These are phyloP conservation scores for Jordanella pulchra DNA, from an alignment of 2,797 vertebrate genomes.

Conservation along the genomic window DNA sequence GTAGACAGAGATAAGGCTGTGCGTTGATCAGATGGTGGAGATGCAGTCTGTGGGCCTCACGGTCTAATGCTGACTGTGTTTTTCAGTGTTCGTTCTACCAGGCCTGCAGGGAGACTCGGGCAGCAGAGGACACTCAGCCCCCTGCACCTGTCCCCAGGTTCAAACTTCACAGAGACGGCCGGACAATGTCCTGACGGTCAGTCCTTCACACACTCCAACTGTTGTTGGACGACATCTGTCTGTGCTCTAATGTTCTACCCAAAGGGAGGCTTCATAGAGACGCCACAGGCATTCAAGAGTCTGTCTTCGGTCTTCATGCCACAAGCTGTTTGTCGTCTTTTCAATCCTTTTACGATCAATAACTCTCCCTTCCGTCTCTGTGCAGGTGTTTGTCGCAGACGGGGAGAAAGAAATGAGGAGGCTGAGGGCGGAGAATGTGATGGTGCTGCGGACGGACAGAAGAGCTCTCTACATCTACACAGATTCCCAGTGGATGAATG, in stretches of 20 bases:
- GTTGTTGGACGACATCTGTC: too few species aligned
- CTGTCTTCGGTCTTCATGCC: neutral
- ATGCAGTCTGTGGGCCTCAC: too few species aligned
- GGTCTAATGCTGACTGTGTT: neutral
- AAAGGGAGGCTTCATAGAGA: too few species aligned
- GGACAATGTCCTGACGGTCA: slow-evolving; percentile 44
- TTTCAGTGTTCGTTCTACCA: slow-evolving; percentile 51
- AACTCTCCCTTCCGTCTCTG: neutral
- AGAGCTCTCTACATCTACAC: slow-evolving; percentile 59
- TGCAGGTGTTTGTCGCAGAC: slow-evolving; percentile 59
- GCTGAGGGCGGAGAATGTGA: slow-evolving; percentile 56
- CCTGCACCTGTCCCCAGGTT: slow-evolving; percentile 52
- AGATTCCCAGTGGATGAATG: slow-evolving; percentile 67
- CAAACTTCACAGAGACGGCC: neutral
- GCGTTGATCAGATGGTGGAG: too few species aligned
- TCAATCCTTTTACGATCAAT: neutral
- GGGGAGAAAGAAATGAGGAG: slow-evolving; percentile 60
- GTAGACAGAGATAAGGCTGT: neutral
- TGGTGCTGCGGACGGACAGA: slow-evolving; percentile 67
- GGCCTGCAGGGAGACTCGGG: slow-evolving; percentile 60
- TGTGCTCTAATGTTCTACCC: neutral
- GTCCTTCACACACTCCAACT: slow-evolving; percentile 4
- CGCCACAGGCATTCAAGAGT: too few species aligned
- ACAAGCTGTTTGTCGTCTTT: neutral
- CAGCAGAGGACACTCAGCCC: slow-evolving; percentile 24